phyloP scores from a whole-genome alignment of 2,888 invertebrate species.

The Hetaerina titia region DNA sequence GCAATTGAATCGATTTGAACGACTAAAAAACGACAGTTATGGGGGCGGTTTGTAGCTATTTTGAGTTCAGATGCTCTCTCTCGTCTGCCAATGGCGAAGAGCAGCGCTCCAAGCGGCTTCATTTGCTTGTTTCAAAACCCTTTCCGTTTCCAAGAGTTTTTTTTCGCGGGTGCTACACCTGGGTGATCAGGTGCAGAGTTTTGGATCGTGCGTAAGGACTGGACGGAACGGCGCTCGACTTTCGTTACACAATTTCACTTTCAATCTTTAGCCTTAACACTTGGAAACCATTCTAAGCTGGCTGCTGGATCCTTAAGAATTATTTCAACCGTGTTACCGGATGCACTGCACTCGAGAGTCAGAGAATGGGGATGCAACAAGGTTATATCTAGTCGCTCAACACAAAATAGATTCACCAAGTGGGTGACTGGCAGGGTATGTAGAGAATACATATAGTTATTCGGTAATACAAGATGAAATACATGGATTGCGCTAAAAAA shows the following conservation, averaged over 20 bases:
- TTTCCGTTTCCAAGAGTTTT: background rate
- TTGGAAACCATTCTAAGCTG: slow-evolving; percentile 1
- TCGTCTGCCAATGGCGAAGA: background rate
- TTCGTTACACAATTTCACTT: slow-evolving; percentile 27
- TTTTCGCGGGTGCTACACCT: background rate
- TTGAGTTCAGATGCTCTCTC: background rate
- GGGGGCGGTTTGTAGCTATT: background rate
- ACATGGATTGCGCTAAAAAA: no score
- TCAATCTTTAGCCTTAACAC: background rate
- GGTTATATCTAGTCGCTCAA: background rate
- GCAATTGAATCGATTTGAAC: background rate
- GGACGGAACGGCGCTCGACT: background rate
- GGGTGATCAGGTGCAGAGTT: slow-evolving; percentile 25
- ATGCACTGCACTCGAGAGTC: background rate
- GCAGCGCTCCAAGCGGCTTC: background rate
- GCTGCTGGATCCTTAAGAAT: background rate
- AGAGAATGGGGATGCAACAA: background rate
- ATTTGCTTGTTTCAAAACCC: slow-evolving; percentile 1
- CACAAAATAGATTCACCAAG: background rate
- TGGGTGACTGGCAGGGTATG: background rate
- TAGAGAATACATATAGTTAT: no score
- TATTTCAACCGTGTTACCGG: background rate
- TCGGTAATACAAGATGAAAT: no score
- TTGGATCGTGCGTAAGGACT: background rate
- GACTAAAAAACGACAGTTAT: background rate